Evolutionary conservation across 2,797 vertebrate genomes (phyloP).

Genomic region (Cossypha niveicapilla): DNA sequence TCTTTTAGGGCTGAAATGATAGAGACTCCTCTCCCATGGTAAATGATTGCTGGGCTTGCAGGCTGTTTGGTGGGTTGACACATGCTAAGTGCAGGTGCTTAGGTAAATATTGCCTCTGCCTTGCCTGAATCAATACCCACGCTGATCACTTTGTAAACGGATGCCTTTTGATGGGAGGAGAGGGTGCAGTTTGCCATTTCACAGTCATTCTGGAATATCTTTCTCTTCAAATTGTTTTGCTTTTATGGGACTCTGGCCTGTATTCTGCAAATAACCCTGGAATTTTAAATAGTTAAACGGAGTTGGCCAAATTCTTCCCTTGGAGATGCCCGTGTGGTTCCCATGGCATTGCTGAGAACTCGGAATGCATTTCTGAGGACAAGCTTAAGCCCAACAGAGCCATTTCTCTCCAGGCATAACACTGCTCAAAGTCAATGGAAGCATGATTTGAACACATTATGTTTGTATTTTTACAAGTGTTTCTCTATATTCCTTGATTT

Average conservation of each 20-base stretch:
- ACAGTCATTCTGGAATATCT: slow-evolving; percentile 41
- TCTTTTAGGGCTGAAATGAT: slow-evolving; percentile 3
- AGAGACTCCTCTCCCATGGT: background rate
- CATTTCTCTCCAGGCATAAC: slow-evolving; percentile 41
- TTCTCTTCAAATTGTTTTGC: slow-evolving; percentile 39
- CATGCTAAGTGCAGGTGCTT: slow-evolving; percentile 25
- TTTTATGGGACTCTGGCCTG: slow-evolving; percentile 36
- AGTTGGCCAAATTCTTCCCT: slow-evolving; percentile 33
- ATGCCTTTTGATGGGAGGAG: slow-evolving; percentile 33
- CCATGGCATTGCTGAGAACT: slow-evolving; percentile 1
- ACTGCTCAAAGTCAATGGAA: slow-evolving; percentile 55
- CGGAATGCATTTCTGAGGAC: slow-evolving; percentile 1
- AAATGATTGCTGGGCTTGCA: background rate
- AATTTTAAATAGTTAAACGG: slow-evolving; percentile 47
- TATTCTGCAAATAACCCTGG: slow-evolving; percentile 40
- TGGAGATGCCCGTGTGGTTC: background rate
- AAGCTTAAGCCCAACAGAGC: slow-evolving; percentile 33
- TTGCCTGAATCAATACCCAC: slow-evolving; percentile 1
- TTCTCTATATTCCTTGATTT: slow-evolving; percentile 45
- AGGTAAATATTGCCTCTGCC: slow-evolving; percentile 56
- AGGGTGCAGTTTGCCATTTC: slow-evolving; percentile 41
- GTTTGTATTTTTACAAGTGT: slow-evolving; percentile 51
- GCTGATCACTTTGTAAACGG: slow-evolving; percentile 29
- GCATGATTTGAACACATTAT: slow-evolving; percentile 33
- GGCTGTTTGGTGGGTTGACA: slow-evolving; percentile 15